Conservation (phyloP, 2,797 vertebrate genomes). For the Dromococcyx pavoninus region DNA sequence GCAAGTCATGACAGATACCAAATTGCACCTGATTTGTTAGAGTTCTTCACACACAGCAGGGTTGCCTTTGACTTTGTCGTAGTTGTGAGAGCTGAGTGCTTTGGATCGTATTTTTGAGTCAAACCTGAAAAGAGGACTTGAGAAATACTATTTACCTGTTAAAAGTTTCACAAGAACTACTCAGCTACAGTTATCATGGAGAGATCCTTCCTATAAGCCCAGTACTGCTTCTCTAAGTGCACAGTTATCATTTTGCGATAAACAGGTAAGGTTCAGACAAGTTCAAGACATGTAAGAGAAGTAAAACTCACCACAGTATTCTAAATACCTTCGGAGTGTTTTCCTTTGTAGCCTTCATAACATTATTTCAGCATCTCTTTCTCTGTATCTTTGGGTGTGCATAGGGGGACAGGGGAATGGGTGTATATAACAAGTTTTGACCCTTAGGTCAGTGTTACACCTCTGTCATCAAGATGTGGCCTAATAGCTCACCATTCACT, state of each 20-base stretch:
- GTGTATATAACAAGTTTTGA: background rate
- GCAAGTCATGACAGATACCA: background rate
- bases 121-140: background rate
- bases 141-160: background rate
- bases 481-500: background rate
- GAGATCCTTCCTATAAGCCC: background rate
- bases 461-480: background rate
- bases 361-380: background rate
- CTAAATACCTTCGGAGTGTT: background rate
- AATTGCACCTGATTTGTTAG: background rate
- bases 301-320: background rate
- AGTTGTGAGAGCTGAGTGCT: background rate
- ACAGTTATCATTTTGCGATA: background rate
- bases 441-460: background rate
- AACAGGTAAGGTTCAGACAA: background rate
- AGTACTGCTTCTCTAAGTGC: background rate
- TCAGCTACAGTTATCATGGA: background rate
- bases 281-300: background rate
- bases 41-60: background rate
- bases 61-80: background rate
- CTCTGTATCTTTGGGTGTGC: background rate
- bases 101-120: background rate
- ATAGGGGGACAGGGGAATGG: accelerated
- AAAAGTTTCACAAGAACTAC: background rate
- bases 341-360: background rate